phyloP scores from a whole-genome alignment of 2,888 invertebrate species.

The Tupiocoris notatus region DNA sequence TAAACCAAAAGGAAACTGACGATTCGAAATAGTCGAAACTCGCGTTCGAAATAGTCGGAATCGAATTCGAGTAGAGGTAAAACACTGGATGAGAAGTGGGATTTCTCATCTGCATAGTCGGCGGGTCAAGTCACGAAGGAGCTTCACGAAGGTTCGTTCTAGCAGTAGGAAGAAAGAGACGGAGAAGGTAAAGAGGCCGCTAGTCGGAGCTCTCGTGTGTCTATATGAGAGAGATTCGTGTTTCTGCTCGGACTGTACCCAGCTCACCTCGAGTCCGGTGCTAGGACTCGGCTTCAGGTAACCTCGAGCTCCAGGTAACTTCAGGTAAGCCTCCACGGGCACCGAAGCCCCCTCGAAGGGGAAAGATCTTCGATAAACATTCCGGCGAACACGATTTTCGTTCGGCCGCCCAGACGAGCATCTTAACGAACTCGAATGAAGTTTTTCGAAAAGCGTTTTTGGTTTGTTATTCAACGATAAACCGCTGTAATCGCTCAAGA shows the following conservation, averaged over 20 bases:
- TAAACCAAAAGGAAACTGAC: too few relatives aligned
- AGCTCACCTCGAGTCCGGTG: neutral
- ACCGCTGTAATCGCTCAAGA: too few relatives aligned
- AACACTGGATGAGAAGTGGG: neutral
- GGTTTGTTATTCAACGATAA: too few relatives aligned
- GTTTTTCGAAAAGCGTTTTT: too few relatives aligned
- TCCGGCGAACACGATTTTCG: neutral
- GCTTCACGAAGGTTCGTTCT: neutral
- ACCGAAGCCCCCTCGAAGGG: neutral
- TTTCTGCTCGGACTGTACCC: neutral
- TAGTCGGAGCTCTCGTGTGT: neutral
- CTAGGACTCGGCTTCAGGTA: neutral
- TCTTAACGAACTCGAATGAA: too few relatives aligned
- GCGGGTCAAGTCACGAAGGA: neutral
- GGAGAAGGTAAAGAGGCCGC: neutral
- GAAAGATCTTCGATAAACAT: neutral
- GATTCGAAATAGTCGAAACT: too few relatives aligned
- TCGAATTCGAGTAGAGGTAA: too few relatives aligned
- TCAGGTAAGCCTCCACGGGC: neutral
- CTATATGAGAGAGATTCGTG: neutral
- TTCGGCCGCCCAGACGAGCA: too few relatives aligned
- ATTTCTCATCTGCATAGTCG: neutral
- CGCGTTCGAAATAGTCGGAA: too few relatives aligned
- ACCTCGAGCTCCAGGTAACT: neutral
- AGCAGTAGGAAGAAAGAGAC: neutral